Percentiles rank a stretch among this genome's conserved stretches.
phyloP scores from a whole-genome alignment of 2,888 invertebrate species.

The Drosophila mettleri region DNA sequence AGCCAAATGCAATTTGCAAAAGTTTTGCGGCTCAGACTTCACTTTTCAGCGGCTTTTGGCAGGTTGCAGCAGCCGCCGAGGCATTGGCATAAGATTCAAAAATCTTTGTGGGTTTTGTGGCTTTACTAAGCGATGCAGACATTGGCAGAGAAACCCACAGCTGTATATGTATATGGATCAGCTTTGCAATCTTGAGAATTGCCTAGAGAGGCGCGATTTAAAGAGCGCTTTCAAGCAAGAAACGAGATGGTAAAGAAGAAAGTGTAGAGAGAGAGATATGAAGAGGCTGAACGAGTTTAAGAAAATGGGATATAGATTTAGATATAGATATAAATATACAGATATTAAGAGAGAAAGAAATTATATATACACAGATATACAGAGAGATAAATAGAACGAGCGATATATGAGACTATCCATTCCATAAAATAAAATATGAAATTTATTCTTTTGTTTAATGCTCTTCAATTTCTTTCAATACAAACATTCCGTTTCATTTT shows the following conservation, averaged over 20 bases:
- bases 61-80: not conserved
- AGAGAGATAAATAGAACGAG: not conserved
- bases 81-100: conserved; percentile 4
- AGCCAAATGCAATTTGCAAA: conserved; percentile 49
- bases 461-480: not conserved
- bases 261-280: not conserved
- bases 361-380: too few relatives aligned
- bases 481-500: too few relatives aligned
- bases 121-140: not conserved
- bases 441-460: too few relatives aligned
- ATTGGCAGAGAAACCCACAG: not conserved
- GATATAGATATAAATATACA: too few relatives aligned
- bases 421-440: too few relatives aligned
- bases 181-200: conserved; percentile 3
- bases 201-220: conserved; percentile 7
- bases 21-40: conserved; percentile 29
- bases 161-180: not conserved
- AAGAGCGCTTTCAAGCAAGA: not conserved
- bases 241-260: not conserved
- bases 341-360: not conserved
- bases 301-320: too few relatives aligned
- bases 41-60: conserved; percentile 2
- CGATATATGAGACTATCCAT: too few relatives aligned
- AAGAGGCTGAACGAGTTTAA: not conserved
- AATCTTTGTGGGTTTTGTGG: conserved; percentile 1